These are phyloP conservation scores for Umimayanthus chanpuru DNA, from an alignment of 92 coral and sea anemone species.

Conservation along the genomic window DNA sequence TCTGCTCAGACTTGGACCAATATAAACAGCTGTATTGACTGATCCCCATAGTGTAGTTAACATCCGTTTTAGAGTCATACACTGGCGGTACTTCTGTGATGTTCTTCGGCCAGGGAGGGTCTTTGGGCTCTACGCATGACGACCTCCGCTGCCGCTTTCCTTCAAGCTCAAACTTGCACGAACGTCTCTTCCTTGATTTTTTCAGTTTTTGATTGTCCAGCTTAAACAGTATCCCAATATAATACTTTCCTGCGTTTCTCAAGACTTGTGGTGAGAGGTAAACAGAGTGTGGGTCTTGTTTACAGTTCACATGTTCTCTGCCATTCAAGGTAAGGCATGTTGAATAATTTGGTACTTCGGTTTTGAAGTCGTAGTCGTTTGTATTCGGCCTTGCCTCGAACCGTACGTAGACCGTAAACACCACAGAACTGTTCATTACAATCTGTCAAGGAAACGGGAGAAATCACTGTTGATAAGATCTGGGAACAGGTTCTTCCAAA, in stretches of 20 bases:
- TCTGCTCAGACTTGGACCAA: slow-evolving; percentile 60
- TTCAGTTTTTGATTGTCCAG: neutral
- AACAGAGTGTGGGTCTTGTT: neutral
- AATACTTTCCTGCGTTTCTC: slow-evolving; percentile 22
- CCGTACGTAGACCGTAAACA: slow-evolving; percentile 5
- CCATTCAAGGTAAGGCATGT: neutral
- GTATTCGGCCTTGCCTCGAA: slow-evolving; percentile 8
- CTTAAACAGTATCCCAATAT: slow-evolving; percentile 33
- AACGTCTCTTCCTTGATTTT: slow-evolving; percentile 34
- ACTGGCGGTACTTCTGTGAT: slow-evolving; percentile 61
- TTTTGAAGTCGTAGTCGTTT: slow-evolving; percentile 26
- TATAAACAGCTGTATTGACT: slow-evolving; percentile 60
- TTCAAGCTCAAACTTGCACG: slow-evolving; percentile 8
- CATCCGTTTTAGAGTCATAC: slow-evolving; percentile 69
- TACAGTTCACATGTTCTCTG: neutral
- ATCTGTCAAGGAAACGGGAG: slow-evolving; percentile 16
- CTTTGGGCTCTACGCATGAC: slow-evolving; percentile 77
- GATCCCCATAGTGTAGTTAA: slow-evolving; percentile 68
- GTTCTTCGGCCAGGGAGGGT: slow-evolving; percentile 77
- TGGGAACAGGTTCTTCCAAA: neutral
- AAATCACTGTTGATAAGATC: neutral
- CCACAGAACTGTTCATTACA: neutral
- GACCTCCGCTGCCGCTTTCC: slow-evolving; percentile 27
- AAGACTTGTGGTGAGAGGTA: slow-evolving; percentile 27
- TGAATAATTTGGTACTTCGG: neutral